Evolutionary conservation across 2,888 invertebrate species (phyloP).

Genomic region (Philopedon plagiatum): DNA sequence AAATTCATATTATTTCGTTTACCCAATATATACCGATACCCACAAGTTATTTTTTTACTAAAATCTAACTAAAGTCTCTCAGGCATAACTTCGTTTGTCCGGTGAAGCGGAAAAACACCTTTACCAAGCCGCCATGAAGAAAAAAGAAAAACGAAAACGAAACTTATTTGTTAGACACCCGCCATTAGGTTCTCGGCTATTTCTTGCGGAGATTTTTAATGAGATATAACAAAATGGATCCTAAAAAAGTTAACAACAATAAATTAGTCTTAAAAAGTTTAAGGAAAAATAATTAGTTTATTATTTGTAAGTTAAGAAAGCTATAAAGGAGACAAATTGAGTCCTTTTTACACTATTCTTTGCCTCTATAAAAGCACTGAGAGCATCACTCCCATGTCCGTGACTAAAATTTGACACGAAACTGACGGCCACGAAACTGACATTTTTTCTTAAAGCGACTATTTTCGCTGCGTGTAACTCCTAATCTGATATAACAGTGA

Average conservation of each 20-base stretch:
- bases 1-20: not conserved
- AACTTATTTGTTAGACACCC: constrained; percentile 32
- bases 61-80: constrained; percentile 31
- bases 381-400: too few relatives aligned
- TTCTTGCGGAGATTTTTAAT: constrained; percentile 19
- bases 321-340: too few relatives aligned
- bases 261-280: not conserved
- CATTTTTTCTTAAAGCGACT: too few relatives aligned
- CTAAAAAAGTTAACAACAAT: constrained; percentile 1
- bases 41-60: constrained; percentile 20
- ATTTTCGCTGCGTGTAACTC: too few relatives aligned
- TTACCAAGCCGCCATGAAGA: constrained; percentile 18
- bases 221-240: constrained; percentile 12
- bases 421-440: too few relatives aligned
- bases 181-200: constrained; percentile 21
- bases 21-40: constrained; percentile 8
- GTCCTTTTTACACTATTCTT: too few relatives aligned
- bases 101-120: constrained; percentile 41
- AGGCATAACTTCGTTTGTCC: constrained; percentile 40
- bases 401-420: too few relatives aligned
- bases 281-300: too few relatives aligned
- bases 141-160: constrained; percentile 8
- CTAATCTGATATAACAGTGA: too few relatives aligned
- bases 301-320: too few relatives aligned
- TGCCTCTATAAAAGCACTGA: too few relatives aligned